Evolutionary conservation across 2,888 invertebrate genomes (phyloP).

Genomic region (Tupiocoris notatus): DNA sequence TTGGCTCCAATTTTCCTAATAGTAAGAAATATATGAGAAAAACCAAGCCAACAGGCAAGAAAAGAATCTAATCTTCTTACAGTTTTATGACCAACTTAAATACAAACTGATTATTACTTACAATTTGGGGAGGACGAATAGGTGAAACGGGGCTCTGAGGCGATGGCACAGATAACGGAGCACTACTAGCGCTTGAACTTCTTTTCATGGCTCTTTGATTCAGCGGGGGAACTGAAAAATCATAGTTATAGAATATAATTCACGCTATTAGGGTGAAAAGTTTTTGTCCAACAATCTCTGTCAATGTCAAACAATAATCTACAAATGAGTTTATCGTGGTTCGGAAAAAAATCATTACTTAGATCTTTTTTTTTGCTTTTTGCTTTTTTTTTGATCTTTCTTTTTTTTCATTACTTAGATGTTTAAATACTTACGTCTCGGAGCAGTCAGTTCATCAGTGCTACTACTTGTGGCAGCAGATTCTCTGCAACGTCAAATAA

Average conservation of each 20-base stretch:
- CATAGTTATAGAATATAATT: too few species aligned
- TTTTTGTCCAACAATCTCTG: too few species aligned
- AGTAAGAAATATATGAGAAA: too few species aligned
- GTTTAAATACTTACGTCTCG: background rate
- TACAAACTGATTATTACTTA: background rate
- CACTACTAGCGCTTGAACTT: background rate
- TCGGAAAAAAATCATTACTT: too few species aligned
- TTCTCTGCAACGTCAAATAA: background rate
- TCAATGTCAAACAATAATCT: too few species aligned
- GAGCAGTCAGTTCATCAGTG: background rate
- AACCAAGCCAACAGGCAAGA: too few species aligned
- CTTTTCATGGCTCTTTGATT: background rate
- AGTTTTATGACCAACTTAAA: too few species aligned
- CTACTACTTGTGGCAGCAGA: background rate
- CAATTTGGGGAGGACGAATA: background rate
- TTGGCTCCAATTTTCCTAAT: conserved; percentile 31
- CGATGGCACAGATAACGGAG: conserved; percentile 11
- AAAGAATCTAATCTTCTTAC: background rate
- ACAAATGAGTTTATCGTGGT: too few species aligned
- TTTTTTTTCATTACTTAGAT: too few species aligned
- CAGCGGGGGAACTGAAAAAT: background rate
- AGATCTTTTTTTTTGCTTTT: too few species aligned
- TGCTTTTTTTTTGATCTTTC: too few species aligned
- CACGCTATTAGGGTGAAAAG: too few species aligned
- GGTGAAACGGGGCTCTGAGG: conserved; percentile 22